Conservation (phyloP, 2,888 invertebrate species). For the Steinernema carpocapsae region DNA sequence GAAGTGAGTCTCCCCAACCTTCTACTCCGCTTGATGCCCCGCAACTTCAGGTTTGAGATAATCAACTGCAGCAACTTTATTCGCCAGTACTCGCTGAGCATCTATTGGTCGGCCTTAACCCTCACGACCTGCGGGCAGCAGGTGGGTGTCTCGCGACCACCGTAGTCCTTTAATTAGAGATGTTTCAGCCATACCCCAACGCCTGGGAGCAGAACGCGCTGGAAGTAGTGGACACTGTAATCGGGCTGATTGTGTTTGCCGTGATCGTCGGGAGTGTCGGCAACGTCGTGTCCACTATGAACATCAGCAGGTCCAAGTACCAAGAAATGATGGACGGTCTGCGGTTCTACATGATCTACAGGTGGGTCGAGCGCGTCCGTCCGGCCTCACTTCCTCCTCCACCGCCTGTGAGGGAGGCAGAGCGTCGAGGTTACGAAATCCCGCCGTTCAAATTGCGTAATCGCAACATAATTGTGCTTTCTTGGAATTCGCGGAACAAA, state of each 20-base stretch:
- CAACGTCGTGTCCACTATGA: constrained; percentile 64
- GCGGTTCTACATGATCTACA: constrained; percentile 65
- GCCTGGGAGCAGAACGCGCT: constrained; percentile 60
- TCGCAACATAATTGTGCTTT: background rate
- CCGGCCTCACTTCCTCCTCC: background rate
- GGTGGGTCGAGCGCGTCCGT: constrained; percentile 41
- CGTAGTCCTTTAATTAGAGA: constrained; percentile 8
- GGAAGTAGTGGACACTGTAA: constrained; percentile 64
- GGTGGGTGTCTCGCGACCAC: constrained; percentile 37
- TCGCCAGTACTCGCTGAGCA: constrained; percentile 63
- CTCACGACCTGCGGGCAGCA: constrained; percentile 67
- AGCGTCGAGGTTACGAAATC: background rate
- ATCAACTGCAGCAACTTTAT: constrained; percentile 60
- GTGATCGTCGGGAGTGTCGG: constrained; percentile 66
- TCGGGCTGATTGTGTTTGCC: constrained; percentile 65
- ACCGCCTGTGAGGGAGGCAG: too few species aligned
- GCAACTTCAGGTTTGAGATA: constrained; percentile 39
- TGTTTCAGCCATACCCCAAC: constrained; percentile 60
- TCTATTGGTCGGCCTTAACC: constrained; percentile 66
- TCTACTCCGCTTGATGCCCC: background rate
- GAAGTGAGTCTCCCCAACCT: background rate
- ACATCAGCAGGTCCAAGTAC: constrained; percentile 53
- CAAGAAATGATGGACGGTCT: constrained; percentile 64
- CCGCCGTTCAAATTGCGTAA: background rate
- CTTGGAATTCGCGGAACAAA: background rate